These are phyloP conservation scores for Botia kubotai DNA, from an alignment of 2,797 vertebrate species.

Conservation along the genomic window DNA sequence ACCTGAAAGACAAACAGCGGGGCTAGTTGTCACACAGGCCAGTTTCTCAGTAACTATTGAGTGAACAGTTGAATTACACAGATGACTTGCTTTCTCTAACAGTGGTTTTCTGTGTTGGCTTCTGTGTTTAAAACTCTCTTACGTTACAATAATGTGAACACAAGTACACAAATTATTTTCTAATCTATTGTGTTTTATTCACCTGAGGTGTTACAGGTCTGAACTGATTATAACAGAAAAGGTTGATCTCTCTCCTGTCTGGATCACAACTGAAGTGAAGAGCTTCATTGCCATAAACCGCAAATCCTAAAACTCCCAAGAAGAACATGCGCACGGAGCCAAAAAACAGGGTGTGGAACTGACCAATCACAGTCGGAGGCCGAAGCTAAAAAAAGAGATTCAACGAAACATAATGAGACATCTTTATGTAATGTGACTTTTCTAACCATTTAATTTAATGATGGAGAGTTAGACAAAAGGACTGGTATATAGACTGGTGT, in stretches of 20 bases:
- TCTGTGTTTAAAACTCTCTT: background rate
- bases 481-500: too few species aligned
- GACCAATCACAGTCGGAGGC: conserved; percentile 77
- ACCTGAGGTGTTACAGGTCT: conserved; percentile 80
- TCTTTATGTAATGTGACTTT: too few species aligned
- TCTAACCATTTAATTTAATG: background rate
- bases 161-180: background rate
- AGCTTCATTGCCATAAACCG: conserved; percentile 81
- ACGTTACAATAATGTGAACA: background rate
- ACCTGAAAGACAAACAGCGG: conserved; percentile 63
- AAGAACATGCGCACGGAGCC: conserved; percentile 79
- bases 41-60: too few species aligned
- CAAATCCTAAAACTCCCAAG: conserved; percentile 79
- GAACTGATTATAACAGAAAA: conserved; percentile 83
- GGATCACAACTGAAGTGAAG: conserved; percentile 82
- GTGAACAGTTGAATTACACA: too few species aligned
- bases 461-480: too few species aligned
- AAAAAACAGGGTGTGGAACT: conserved; percentile 83
- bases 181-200: conserved; percentile 23
- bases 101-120: background rate
- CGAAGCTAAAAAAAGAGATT: conserved; percentile 69
- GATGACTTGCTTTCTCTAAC: too few species aligned
- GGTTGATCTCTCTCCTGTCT: conserved; percentile 78
- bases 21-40: background rate
- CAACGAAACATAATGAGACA: too few species aligned